Percentiles rank a stretch among this genome's conserved stretches.
Conservation (phyloP, 2,113 vertebrate genomes). For the Girardinichthys multiradiatus region DNA sequence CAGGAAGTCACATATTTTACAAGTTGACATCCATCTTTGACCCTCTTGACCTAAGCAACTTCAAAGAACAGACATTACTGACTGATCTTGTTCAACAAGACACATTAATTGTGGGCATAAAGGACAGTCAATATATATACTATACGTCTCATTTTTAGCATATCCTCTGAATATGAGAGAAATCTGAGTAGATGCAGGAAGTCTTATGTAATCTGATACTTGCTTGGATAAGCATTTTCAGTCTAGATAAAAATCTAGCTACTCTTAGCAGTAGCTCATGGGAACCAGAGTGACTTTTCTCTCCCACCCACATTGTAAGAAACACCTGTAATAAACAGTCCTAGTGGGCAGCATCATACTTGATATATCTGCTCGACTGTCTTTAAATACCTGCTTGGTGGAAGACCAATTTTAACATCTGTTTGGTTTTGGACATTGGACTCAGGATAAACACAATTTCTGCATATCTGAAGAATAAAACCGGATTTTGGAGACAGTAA, state of each 20-base stretch:
- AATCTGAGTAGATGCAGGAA: background rate
- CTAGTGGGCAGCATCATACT: background rate
- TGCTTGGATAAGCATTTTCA: conserved; percentile 56
- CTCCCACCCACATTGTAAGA: conserved; percentile 59
- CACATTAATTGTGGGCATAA: too few relatives aligned
- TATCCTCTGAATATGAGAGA: background rate
- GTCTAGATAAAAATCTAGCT: conserved; percentile 15
- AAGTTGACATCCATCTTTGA: too few relatives aligned
- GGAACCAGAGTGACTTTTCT: conserved; percentile 49
- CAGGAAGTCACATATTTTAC: too few relatives aligned
- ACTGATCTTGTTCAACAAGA: too few relatives aligned
- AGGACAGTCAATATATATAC: too few relatives aligned
- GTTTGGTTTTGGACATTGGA: background rate
- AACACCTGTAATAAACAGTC: conserved; percentile 19
- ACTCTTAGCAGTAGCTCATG: conserved; percentile 35
- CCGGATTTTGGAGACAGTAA: background rate
- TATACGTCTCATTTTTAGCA: too few relatives aligned
- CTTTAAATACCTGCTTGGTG: background rate
- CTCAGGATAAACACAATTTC: too few relatives aligned
- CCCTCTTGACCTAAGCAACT: too few relatives aligned
- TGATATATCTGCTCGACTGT: background rate
- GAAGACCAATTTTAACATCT: too few relatives aligned
- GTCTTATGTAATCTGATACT: conserved; percentile 56
- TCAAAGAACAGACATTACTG: too few relatives aligned
- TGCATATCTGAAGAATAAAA: background rate